Conservation (phyloP, 2,113 vertebrate genomes). For the Limnothrissa miodon region DNA sequence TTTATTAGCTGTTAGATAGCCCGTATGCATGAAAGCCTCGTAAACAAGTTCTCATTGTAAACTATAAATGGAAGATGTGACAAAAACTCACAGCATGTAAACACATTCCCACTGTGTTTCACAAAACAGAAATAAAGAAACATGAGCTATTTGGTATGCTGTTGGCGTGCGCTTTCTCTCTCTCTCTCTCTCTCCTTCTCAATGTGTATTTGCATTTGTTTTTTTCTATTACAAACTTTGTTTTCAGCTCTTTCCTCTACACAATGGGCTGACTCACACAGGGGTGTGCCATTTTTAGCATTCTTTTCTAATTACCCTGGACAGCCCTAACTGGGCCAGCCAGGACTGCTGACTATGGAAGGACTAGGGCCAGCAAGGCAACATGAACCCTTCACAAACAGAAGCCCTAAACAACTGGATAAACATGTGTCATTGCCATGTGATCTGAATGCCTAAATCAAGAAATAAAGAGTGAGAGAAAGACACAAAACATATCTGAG, state of each 20-base stretch:
- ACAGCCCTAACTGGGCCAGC: neutral
- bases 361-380: neutral
- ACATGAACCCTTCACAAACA: neutral
- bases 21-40: neutral
- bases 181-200: neutral
- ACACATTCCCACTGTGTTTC: neutral
- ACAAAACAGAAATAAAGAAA: neutral
- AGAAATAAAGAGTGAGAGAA: neutral
- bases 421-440: neutral
- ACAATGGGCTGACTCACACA: neutral
- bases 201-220: neutral
- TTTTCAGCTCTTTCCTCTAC: neutral
- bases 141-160: neutral
- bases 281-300: neutral
- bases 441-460: neutral
- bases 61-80: neutral
- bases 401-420: neutral
- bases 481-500: neutral
- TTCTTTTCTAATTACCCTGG: neutral
- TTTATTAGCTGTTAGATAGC: neutral
- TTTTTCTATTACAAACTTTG: neutral
- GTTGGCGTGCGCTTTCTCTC: neutral
- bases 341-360: neutral
- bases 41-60: slow-evolving; percentile 15
- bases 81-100: neutral